These are phyloP conservation scores for Zaprionus gabonicus DNA, from an alignment of 1,140 invertebrate genomes.

Conservation along the genomic window DNA sequence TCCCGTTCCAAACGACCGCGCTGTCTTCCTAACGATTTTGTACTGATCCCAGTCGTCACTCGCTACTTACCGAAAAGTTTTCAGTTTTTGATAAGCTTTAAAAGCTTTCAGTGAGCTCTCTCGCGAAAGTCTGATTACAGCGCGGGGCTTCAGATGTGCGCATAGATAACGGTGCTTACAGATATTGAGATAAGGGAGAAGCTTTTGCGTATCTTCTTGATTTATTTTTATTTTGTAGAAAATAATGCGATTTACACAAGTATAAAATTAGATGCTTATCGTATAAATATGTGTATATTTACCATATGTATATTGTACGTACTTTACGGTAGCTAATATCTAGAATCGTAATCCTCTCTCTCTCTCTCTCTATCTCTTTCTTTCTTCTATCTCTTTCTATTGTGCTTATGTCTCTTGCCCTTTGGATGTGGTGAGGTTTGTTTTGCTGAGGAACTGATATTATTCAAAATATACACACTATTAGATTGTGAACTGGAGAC, in stretches of 20 bases:
- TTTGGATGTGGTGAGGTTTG: slow-evolving; percentile 14
- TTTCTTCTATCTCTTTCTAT: slow-evolving; percentile 2
- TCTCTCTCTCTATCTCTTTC: not conserved
- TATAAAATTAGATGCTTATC: slow-evolving; percentile 34
- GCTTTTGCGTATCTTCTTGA: slow-evolving; percentile 28
- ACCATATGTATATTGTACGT: slow-evolving; percentile 21
- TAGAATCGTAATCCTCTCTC: slow-evolving; percentile 21
- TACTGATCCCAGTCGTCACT: slow-evolving; percentile 50
- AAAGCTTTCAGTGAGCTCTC: slow-evolving; percentile 38
- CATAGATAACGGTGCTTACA: not conserved
- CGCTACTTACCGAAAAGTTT: slow-evolving; percentile 44
- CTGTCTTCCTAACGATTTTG: slow-evolving; percentile 55
- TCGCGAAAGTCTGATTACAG: not conserved
- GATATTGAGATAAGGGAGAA: slow-evolving; percentile 8
- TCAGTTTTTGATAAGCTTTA: slow-evolving; percentile 44
- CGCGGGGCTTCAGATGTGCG: not conserved
- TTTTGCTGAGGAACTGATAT: slow-evolving; percentile 23
- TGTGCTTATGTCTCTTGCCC: slow-evolving; percentile 13
- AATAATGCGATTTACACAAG: slow-evolving; percentile 62
- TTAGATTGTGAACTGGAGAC: not conserved
- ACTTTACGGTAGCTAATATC: slow-evolving; percentile 29
- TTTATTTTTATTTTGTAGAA: slow-evolving; percentile 59
- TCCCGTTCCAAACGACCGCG: slow-evolving; percentile 61
- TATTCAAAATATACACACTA: slow-evolving; percentile 21
- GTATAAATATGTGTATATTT: slow-evolving; percentile 8